Evolutionary conservation across 2,113 vertebrate species (phyloP), one percentile per base, ranked within the genome.

Genomic region (Tenebrosternarchus preto): DNA sequence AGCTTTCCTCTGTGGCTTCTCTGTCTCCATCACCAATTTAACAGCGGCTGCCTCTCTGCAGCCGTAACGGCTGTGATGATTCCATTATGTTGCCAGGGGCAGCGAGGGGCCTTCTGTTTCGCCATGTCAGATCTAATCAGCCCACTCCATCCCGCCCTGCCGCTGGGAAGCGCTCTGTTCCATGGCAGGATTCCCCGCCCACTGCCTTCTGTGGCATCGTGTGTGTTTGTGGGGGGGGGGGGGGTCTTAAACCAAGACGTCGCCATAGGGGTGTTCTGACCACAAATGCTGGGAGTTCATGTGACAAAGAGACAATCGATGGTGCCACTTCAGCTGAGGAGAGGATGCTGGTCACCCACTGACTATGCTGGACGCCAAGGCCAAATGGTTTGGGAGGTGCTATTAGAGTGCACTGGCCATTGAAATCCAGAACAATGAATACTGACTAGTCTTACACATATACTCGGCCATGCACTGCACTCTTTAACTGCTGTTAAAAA

Each of bases 111-210:
- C 64, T 68, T 53, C 76, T 55, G 39, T 55, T 78, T 70, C 39
- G 22, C 29, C 8, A 33, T 69, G 76, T 78, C 76, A 69, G 76
- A 78, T 78, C 50, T 70, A 70, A 78, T 78, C 76, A 69, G 53
- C 17, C 64, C 25, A 12, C 29, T 1, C n/a, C n/a, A n/a, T n/a
- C n/a, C n/a, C n/a, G n/a, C n/a, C n/a, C n/a, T n/a, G n/a, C n/a
- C n/a, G n/a, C n/a, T n/a, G n/a, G n/a, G n/a, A n/a, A 0, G 33
- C 16, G 11, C 12, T 12, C 43, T 12, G 43, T 2, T 50, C 43
- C 43, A 12, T 12, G 8, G 43, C 12, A 12, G 43, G 43, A 50
- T 50, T 50, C 43, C 43, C n/a, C 43, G 12, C 43, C 43, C 43
- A 50, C 43, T 12, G 15, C 43, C 43, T 50, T 50, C 43, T 50